Conservation (phyloP, 2,888 invertebrate genomes). For the Labia minor region DNA sequence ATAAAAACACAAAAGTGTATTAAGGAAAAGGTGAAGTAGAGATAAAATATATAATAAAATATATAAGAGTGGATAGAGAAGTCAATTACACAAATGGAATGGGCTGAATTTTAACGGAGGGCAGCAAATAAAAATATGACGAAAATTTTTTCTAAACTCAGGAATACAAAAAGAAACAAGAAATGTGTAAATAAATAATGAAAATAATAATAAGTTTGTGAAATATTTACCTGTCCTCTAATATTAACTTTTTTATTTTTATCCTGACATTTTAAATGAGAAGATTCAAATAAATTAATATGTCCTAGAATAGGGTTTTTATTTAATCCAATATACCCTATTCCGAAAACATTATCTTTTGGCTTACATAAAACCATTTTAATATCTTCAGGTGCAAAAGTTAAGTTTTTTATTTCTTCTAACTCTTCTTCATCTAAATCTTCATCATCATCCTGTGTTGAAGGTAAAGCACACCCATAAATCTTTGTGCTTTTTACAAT, state of each 20-base stretch:
- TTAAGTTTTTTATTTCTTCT: conserved; percentile 37
- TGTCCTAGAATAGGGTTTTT: conserved; percentile 48
- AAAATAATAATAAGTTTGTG: too few relatives aligned
- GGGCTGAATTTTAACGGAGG: too few relatives aligned
- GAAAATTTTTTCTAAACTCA: too few relatives aligned
- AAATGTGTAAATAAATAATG: too few relatives aligned
- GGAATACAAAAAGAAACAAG: too few relatives aligned
- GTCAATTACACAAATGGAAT: too few relatives aligned
- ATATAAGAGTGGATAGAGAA: too few relatives aligned
- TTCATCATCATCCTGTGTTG: conserved; percentile 23
- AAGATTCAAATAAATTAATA: conserved; percentile 39
- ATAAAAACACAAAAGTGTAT: too few relatives aligned
- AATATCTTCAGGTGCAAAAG: conserved; percentile 72
- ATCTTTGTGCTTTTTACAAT: conserved; percentile 28
- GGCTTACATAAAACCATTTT: conserved; percentile 58
- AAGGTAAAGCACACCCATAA: conserved; percentile 27
- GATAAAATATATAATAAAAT: too few relatives aligned
- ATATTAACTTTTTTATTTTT: conserved; percentile 47
- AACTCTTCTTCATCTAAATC: conserved; percentile 39
- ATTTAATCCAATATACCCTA: conserved; percentile 65
- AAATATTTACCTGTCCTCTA: conserved; percentile 37
- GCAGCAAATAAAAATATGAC: too few relatives aligned
- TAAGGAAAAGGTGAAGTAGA: too few relatives aligned
- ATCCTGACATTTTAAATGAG: conserved; percentile 44
- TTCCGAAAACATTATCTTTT: conserved; percentile 72